Conservation (phyloP, 1,140 invertebrate species). For the Scaptomyza graminum region DNA sequence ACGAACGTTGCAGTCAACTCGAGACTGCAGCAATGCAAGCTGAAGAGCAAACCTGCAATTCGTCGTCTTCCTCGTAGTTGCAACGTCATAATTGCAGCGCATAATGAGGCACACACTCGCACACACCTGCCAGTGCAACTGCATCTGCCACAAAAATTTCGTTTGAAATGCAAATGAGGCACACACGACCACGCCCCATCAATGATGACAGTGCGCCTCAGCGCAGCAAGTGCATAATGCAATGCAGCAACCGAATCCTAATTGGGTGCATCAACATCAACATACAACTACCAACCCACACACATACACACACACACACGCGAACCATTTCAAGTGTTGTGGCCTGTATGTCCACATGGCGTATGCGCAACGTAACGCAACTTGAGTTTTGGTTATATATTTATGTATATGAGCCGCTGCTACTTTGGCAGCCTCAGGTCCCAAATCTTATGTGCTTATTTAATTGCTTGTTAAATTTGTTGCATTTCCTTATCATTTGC, state of each 20-base stretch:
- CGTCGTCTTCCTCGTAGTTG: constrained; percentile 63
- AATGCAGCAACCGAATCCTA: constrained; percentile 54
- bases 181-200: constrained; percentile 55
- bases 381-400: constrained; percentile 28
- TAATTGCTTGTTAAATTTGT: constrained; percentile 46
- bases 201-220: constrained; percentile 14
- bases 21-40: constrained; percentile 50
- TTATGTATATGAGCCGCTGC: constrained; percentile 20
- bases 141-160: constrained; percentile 51
- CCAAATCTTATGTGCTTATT: constrained; percentile 12
- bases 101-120: constrained; percentile 62
- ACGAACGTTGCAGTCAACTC: constrained; percentile 48
- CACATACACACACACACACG: constrained; percentile 18
- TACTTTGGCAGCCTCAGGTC: constrained; percentile 22
- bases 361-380: constrained; percentile 48
- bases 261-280: constrained; percentile 65
- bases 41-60: constrained; percentile 62
- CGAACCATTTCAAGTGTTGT: constrained; percentile 41
- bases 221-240: constrained; percentile 53
- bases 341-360: constrained; percentile 34
- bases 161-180: constrained; percentile 78
- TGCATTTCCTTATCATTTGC: constrained; percentile 36
- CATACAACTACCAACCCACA: constrained; percentile 27
- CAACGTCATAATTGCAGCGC: constrained; percentile 77
- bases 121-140: constrained; percentile 28